Base-by-base conservation (phyloP, 2,113 vertebrate species). In the Gallinago paraguaiae region DNA sequence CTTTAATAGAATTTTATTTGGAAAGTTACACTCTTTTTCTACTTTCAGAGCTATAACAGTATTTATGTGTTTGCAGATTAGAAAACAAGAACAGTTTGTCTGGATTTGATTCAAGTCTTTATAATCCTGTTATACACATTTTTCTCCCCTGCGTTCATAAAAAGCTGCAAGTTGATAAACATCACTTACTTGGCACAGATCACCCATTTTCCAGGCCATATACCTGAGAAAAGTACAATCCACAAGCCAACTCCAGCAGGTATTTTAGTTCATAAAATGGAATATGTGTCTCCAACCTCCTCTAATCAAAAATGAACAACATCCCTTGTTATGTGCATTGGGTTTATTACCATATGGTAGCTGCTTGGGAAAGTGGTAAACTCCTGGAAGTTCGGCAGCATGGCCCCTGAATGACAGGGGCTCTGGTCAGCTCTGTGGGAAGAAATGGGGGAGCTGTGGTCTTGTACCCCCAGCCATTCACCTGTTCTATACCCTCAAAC, bases 31-130 rank as follows among this genome's bases (percentile, higher is more conserved):
- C 65, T 81, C 92, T 81, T 95, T 90, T 81, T 5, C 57, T 69
- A 24, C 57, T 82, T 88, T 90, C 69, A 82, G 69, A 93, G 63
- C 67, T 95, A n/a, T 71, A 88, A 81, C 61, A 75, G 43, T 94
- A 90, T 95, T 96, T 93, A 94, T 0, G 1, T 93, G 56, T 84
- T 92, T 92, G 50, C 90, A 91, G 93, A 95, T 92, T 92, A 95
- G 86, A 90, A 96, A 95, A 91, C 69, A 94, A 93, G 69, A 96
- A 69, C 79, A 95, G 72, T 91, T 91, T 86, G 65, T 79, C 86
- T 97, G 89, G 94, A 95, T 95, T 94, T 78, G 88, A 94, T 96
- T 96, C 96, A 96, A 97, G 83, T 92, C 95, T 82, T 91, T 93
- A 83, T 91, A 96, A 96, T 92, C 95, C 72, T 92, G 82, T 88